Evolutionary conservation across 2,888 invertebrate genomes (phyloP).

Genomic region (Schizotus pectinicornis): DNA sequence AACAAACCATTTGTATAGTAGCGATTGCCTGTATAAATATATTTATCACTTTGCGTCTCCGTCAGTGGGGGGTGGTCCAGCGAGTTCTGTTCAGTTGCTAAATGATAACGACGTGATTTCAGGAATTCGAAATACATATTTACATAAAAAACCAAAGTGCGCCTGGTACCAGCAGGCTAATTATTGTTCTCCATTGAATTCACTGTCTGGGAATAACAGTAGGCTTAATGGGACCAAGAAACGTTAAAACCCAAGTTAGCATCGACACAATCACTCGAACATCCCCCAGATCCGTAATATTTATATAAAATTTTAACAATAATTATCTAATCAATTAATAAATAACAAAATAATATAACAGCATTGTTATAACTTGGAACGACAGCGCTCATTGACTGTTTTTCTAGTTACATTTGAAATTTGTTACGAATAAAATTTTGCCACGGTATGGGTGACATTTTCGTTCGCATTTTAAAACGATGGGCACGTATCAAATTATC

Average conservation of each 20-base stretch:
- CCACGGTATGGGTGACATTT: conserved; percentile 53
- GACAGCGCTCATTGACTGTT: conserved; percentile 37
- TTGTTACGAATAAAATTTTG: conserved; percentile 35
- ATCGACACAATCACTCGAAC: conserved; percentile 44
- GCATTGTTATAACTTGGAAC: conserved; percentile 44
- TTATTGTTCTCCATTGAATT: conserved; percentile 34
- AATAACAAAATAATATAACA: conserved; percentile 47
- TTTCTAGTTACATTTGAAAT: conserved; percentile 39
- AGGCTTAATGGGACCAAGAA: conserved; percentile 19
- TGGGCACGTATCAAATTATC: conserved; percentile 30
- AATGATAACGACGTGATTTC: conserved; percentile 14
- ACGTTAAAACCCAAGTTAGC: conserved; percentile 4
- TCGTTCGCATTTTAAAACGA: conserved; percentile 36
- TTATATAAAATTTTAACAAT: conserved; percentile 58
- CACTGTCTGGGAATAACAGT: conserved; percentile 55
- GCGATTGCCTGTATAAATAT: conserved; percentile 53
- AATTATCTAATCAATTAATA: conserved; percentile 47
- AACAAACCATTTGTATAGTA: conserved; percentile 38
- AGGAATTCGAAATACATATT: conserved; percentile 12
- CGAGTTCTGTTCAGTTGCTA: conserved; percentile 23
- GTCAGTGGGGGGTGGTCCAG: conserved; percentile 49
- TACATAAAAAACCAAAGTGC: not conserved
- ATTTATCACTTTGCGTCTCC: conserved; percentile 54
- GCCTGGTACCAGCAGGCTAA: conserved; percentile 36
- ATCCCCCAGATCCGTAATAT: conserved; percentile 51